phyloP scores from a whole-genome alignment of 2,113 vertebrate genomes.

The Takifugu flavidus region DNA sequence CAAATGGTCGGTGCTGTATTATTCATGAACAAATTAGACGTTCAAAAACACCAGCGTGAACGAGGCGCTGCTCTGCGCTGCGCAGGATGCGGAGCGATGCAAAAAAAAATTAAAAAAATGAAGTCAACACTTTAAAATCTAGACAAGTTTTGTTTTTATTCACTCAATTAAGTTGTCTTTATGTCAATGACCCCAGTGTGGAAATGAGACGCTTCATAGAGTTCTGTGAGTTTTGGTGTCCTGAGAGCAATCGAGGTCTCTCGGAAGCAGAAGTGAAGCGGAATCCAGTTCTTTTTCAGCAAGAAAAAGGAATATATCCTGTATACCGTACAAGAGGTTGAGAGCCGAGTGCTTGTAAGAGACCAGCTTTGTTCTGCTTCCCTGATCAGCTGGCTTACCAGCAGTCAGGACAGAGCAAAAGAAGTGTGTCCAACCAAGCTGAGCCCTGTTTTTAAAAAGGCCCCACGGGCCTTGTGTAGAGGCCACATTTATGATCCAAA shows the following conservation, averaged over 20 bases:
- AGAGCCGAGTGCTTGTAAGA: conserved; percentile 41
- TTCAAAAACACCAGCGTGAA: conserved; percentile 56
- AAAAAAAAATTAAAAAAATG: too few relatives aligned
- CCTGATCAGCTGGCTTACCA: conserved; percentile 56
- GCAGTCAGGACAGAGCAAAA: conserved; percentile 43
- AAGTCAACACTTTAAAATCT: too few relatives aligned
- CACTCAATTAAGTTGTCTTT: too few relatives aligned
- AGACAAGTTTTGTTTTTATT: too few relatives aligned
- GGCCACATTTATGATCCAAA: conserved; percentile 61
- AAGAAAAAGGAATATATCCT: conserved; percentile 11
- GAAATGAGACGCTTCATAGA: not conserved
- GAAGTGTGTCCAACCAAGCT: conserved; percentile 67
- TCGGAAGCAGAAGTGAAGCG: conserved; percentile 12
- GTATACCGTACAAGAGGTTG: conserved; percentile 46
- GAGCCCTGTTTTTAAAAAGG: conserved; percentile 58
- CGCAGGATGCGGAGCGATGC: conserved; percentile 13
- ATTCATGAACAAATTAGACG: conserved; percentile 70
- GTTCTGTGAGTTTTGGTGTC: too few relatives aligned
- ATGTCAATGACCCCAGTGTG: conserved; percentile 14
- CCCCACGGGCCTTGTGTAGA: conserved; percentile 56
- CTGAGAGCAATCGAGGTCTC: not conserved
- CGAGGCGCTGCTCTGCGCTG: conserved; percentile 13
- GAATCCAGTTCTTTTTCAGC: conserved; percentile 1
- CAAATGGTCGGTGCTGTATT: conserved; percentile 70
- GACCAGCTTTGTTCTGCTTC: conserved; percentile 59